Base-by-base conservation (phyloP, 2,113 vertebrate species). In the Caranx melampygus region DNA sequence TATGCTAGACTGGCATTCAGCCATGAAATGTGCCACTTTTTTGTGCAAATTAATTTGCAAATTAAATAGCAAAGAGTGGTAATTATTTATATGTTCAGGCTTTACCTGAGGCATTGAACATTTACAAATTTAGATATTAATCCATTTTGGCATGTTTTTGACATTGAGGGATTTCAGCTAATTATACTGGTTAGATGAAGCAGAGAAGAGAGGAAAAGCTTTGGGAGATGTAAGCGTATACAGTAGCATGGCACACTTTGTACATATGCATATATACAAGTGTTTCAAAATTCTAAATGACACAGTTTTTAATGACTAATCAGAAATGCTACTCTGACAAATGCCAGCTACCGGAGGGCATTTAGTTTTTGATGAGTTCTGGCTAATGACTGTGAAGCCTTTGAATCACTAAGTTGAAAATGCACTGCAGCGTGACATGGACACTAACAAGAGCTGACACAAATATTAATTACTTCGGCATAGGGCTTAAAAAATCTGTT, bases 131-230 rank as follows among this genome's bases (percentile, higher is more conserved):
- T 90, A 81, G 80, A 88, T 88, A 87, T 81, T 76, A 89, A 92
- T 87, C 66, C 64, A 78, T 88, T 82, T 87, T 92, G 72, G 67
- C 82, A 81, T 91, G 74, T 90, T 90, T n/a, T 80, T 90, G 87
- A 90, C 83, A 76, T 74, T 85, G 67, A 86, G 67, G 63, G 70
- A 85, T 87, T 89, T 87, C 42, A 82, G 75, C 63, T 86, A 81
- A 90, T 89, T 86, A 83, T 70, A 88, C 62, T 81, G 78, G 57
- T 66, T 61, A 70, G 67, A 85, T 72, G 68, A 85, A 78, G 58
- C 54, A 75, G 40, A 67, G 66, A 45, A 11, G 58, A 80, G 34
- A 77, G 77, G 21, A 54, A 77, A 64, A 54, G 63, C 47, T 75
- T 70, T 69, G 6, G 61, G 44, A 73, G 61, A 58, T 26, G 15